Evolutionary conservation across 2,113 vertebrate species (phyloP).

Genomic region (Tamias sibiricus): DNA sequence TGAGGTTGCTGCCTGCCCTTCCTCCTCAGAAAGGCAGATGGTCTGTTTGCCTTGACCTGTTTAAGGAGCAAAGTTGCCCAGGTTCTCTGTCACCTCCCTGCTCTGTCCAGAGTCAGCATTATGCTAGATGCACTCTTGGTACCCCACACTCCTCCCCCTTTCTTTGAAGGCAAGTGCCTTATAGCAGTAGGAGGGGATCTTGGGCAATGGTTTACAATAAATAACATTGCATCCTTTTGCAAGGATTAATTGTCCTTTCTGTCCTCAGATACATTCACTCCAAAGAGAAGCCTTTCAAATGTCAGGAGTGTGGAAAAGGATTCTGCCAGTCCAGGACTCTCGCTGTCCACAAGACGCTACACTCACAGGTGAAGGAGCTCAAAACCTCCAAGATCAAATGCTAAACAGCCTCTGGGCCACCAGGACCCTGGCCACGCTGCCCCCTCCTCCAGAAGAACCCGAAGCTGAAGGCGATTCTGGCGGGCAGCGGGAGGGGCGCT

Average conservation of each 20-base stretch:
- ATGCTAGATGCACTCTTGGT: not conserved
- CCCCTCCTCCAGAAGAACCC: slow-evolving; percentile 43
- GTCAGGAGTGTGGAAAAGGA: slow-evolving; percentile 99
- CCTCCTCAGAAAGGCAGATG: not conserved
- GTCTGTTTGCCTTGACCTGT: too few relatives aligned
- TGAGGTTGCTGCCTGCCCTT: not conserved
- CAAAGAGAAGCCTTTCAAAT: slow-evolving; percentile 99
- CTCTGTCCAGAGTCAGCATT: not conserved
- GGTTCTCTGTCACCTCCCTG: not conserved
- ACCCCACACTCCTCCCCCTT: not conserved
- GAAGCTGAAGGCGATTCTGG: slow-evolving; percentile 33
- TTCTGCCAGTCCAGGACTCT: slow-evolving; percentile 99
- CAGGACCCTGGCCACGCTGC: slow-evolving; percentile 69
- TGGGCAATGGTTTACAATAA: not conserved
- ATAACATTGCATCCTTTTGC: not conserved
- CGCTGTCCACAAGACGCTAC: slow-evolving; percentile 99
- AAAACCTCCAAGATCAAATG: slow-evolving; percentile 98
- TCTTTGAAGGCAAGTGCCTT: not conserved
- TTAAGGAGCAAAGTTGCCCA: not conserved
- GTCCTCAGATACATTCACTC: slow-evolving; percentile 97
- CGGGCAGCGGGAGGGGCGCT: slow-evolving; percentile 77
- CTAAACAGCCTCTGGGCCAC: slow-evolving; percentile 76
- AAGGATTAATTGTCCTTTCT: slow-evolving; percentile 65
- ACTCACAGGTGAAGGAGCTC: slow-evolving; percentile 99
- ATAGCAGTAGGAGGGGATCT: not conserved